Base-by-base conservation (phyloP, 2,113 vertebrate species). In the Corythornis madagascariensis region DNA sequence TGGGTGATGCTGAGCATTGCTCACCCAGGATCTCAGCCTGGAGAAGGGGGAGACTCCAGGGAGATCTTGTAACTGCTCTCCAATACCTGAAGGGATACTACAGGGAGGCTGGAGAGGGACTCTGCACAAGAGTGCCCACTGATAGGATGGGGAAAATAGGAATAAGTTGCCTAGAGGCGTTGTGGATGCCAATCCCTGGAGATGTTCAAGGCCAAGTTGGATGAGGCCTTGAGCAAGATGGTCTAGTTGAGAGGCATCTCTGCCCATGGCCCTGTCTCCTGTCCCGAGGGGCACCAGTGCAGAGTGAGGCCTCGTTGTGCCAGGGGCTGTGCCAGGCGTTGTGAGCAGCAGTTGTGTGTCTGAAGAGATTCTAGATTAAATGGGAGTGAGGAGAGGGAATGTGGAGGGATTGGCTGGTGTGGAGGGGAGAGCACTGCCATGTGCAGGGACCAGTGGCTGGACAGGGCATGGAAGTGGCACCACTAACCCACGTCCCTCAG, bases 371-470 rank as follows among this genome's bases (percentile, higher is more conserved):
- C 2, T 1, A 13, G 43, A 7, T 15, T 16, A 16, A 35, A 9
- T 7, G 8, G 76, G 48, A 56, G 55, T 9, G 6, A 3, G 40
- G 60, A 43, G 61, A 57, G 29, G 56, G 1, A 13, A 18, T 1
- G 2, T 1, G 35, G 48, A 24, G 48, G 77, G 20, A 5, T 6
- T 0, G 16, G 59, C 8, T n/a, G 64, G 22, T 4, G 53, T 2
- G 59, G 47, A 55, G 38, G 64, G 50, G 31, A 24, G 22, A 29
- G 64, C 24, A 2, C 9, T 64, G 65, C 65, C 19, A 7, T 8
- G 42, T 0, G 29, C 52, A 9, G 20, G 7, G 40, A 6, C 24
- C 42, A 5, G 33, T 0, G 5, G 5, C 11, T 1, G 20, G 47
- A 28, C 28, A 0, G 52, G 14, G 16, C 16, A 18, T 55, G 29